Conservation (phyloP, 2,113 vertebrate genomes). For the Callopanchax toddi region DNA sequence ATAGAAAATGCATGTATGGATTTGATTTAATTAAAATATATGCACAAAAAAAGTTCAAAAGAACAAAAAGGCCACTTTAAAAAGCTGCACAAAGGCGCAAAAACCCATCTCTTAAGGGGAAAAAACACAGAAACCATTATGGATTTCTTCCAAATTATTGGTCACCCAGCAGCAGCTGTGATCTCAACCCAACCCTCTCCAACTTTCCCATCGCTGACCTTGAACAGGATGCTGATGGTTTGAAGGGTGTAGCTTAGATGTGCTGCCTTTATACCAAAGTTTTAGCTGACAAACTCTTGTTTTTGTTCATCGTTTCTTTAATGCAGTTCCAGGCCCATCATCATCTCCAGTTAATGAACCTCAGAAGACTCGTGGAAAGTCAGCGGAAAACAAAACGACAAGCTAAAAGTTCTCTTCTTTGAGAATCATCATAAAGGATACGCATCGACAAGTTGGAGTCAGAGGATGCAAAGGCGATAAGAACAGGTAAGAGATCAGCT, state of each 20-base stretch:
- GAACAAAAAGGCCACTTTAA: too few relatives aligned
- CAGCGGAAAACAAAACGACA: slow-evolving; percentile 1
- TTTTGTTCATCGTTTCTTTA: slow-evolving; percentile 15
- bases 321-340: slow-evolving; percentile 16
- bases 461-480: not conserved
- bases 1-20: too few relatives aligned
- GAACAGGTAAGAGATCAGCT: slow-evolving; percentile 40
- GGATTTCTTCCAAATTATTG: not conserved
- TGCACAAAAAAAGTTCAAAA: too few relatives aligned
- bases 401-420: not conserved
- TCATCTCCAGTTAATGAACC: slow-evolving; percentile 1
- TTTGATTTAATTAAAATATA: too few relatives aligned
- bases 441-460: slow-evolving; percentile 1
- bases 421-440: slow-evolving; percentile 20
- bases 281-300: not conserved
- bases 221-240: not conserved
- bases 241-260: not conserved
- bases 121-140: not conserved
- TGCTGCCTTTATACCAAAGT: not conserved
- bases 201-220: not conserved
- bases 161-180: not conserved
- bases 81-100: too few relatives aligned
- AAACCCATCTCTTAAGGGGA: too few relatives aligned
- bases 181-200: not conserved
- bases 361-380: not conserved